Base-by-base conservation (phyloP, 2,797 vertebrate species). In the Anabas testudineus region DNA sequence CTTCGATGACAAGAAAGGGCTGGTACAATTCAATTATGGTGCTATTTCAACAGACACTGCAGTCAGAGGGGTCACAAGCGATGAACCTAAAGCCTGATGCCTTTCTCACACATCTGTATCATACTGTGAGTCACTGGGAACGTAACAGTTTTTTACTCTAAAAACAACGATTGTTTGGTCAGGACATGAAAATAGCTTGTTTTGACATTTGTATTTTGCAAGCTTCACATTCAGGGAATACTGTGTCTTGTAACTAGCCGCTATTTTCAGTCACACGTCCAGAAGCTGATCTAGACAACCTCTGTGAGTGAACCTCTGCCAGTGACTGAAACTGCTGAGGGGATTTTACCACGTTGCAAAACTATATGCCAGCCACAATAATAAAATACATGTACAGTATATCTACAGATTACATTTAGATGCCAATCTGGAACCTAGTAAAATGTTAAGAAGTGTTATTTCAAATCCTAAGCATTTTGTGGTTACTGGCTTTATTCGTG, bases 211-310 rank as follows among this genome's bases (percentile, higher is more conserved):
- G n/a, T n/a, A n/a, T n/a, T n/a, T n/a, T n/a, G n/a, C n/a, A n/a
- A n/a, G n/a, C n/a, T n/a, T n/a, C n/a, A n/a, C n/a, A n/a, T n/a
- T n/a, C n/a, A n/a, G n/a, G n/a, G n/a, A n/a, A n/a, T n/a, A n/a
- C n/a, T n/a, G n/a, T n/a, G n/a, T 30, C 26, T 34, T 51, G 28
- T 18, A 58, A 51, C 24, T 46, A 34, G 34, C 13, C 10, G 10
- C 16, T 28, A 8, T 46, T 14, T 22, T n/a, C 13, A 14, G 41
- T 53, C 24, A 41, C n/a, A 30, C 4, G 48, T 45, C 12, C 19
- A 30, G 13, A 51, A 22, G 36, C 22, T 34, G 32, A 66, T 43
- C 68, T 10, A 57, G 56, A 51, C 2, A n/a, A n/a, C n/a, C n/a
- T n/a, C n/a, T n/a, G n/a, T n/a, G n/a, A n/a, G n/a, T 10, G 37